Conservation (phyloP, 2,888 invertebrate genomes). For the Dryobota labecula region DNA sequence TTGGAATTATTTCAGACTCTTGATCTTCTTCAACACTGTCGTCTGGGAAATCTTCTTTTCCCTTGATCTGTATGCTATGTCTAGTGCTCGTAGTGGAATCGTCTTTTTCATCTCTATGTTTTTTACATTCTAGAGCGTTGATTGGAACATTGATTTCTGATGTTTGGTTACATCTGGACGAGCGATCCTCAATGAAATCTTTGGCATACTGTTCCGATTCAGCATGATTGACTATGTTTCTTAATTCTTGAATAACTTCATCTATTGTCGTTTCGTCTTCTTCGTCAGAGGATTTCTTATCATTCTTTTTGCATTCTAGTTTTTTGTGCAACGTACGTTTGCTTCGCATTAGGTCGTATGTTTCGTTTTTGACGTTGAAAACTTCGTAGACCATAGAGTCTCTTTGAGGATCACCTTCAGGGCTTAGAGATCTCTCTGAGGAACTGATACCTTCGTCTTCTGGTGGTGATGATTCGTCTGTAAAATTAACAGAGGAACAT, state of each 20-base stretch:
- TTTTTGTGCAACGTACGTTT: slow-evolving; percentile 85
- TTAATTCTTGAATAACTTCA: slow-evolving; percentile 96
- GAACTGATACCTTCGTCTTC: slow-evolving; percentile 97
- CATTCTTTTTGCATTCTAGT: slow-evolving; percentile 78
- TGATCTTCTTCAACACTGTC: slow-evolving; percentile 87
- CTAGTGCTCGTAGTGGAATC: slow-evolving; percentile 90
- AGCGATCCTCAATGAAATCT: slow-evolving; percentile 78
- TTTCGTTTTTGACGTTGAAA: slow-evolving; percentile 91
- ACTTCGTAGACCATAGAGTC: slow-evolving; percentile 92
- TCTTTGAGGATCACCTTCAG: slow-evolving; percentile 92
- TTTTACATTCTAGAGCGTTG: slow-evolving; percentile 79
- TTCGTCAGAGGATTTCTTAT: slow-evolving; percentile 90
- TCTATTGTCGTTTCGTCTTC: slow-evolving; percentile 96
- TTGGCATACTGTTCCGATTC: slow-evolving; percentile 92
- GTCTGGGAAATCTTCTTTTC: slow-evolving; percentile 86
- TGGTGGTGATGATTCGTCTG: slow-evolving; percentile 93
- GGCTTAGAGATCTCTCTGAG: slow-evolving; percentile 94
- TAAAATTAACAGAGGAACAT: slow-evolving; percentile 63
- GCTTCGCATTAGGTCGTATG: slow-evolving; percentile 86
- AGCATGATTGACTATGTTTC: slow-evolving; percentile 96
- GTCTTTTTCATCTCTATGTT: slow-evolving; percentile 83
- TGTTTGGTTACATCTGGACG: slow-evolving; percentile 83
- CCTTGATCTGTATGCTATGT: slow-evolving; percentile 88
- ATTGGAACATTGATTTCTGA: slow-evolving; percentile 85
- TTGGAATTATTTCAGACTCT: slow-evolving; percentile 94